phyloP scores from a whole-genome alignment of 1,140 invertebrate genomes.

The Drosophila rhopaloa region DNA sequence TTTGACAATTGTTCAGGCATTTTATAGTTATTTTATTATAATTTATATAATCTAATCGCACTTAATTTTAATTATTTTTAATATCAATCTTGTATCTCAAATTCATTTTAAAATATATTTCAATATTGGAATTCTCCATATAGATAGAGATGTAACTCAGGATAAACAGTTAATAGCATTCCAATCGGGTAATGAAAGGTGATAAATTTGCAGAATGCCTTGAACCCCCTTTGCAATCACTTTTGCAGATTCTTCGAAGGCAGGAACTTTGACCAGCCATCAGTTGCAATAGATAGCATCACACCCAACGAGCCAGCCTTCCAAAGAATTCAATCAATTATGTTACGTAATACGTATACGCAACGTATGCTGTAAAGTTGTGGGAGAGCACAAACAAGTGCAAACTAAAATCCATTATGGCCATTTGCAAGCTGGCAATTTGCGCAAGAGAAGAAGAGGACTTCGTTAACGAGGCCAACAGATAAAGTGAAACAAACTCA shows the following conservation, averaged over 20 bases:
- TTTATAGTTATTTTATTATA: too few relatives aligned
- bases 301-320: neutral
- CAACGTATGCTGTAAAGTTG: conserved; percentile 31
- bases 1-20: too few relatives aligned
- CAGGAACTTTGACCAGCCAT: conserved; percentile 15
- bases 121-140: too few relatives aligned
- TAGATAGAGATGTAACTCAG: too few relatives aligned
- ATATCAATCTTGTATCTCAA: too few relatives aligned
- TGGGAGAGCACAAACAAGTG: conserved; percentile 8
- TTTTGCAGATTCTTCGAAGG: conserved; percentile 23
- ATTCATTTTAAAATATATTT: neutral
- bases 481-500: conserved; percentile 70
- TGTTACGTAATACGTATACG: conserved; percentile 61
- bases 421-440: conserved; percentile 51
- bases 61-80: too few relatives aligned
- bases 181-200: neutral
- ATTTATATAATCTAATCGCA: too few relatives aligned
- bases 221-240: neutral
- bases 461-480: conserved; percentile 42
- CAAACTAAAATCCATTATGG: conserved; percentile 15
- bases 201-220: neutral
- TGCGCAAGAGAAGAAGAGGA: conserved; percentile 20
- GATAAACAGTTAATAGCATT: neutral
- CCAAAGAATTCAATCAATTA: conserved; percentile 67
- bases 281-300: conserved; percentile 12